Percentiles rank a stretch among this genome's conserved stretches.
These are phyloP conservation scores for Chrysaora quinquecirrha DNA, from an alignment of 30 jellyfish, hydroid and myxozoan genomes.

Conservation along the genomic window DNA sequence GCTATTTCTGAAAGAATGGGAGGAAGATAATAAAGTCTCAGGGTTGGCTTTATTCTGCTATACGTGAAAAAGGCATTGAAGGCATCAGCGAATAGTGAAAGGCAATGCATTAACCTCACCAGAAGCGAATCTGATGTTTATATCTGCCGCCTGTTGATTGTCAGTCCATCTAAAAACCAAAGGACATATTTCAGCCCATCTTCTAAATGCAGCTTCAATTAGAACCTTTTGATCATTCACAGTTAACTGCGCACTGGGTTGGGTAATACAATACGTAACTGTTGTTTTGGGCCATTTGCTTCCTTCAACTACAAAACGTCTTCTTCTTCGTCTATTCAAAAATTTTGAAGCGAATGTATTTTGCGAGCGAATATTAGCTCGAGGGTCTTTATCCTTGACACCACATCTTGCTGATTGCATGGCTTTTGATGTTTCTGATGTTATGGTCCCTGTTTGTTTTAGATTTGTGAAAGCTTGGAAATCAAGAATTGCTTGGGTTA, in stretches of 20 bases:
- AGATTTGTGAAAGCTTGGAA: slow-evolving; percentile 73
- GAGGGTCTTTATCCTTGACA: slow-evolving; percentile 77
- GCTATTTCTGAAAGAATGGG: too few relatives aligned
- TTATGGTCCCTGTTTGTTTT: slow-evolving; percentile 66
- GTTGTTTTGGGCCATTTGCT: slow-evolving; percentile 72
- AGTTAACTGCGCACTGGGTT: slow-evolving; percentile 60
- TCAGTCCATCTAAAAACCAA: slow-evolving; percentile 49
- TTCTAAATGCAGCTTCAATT: slow-evolving; percentile 50
- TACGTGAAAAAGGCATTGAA: too few relatives aligned
- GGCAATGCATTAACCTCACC: too few relatives aligned
- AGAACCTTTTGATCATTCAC: slow-evolving; percentile 33
- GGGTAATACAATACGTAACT: slow-evolving; percentile 57
- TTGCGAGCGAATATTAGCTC: too few relatives aligned
- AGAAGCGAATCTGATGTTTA: slow-evolving; percentile 70
- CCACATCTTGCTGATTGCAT: slow-evolving; percentile 81
- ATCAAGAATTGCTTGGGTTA: slow-evolving; percentile 70
- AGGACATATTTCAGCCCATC: slow-evolving; percentile 88
- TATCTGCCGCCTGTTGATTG: slow-evolving; percentile 68
- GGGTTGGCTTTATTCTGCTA: too few relatives aligned
- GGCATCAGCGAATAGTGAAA: too few relatives aligned
- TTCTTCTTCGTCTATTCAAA: slow-evolving; percentile 38
- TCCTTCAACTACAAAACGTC: slow-evolving; percentile 64
- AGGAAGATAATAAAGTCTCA: too few relatives aligned
- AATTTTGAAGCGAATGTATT: slow-evolving; percentile 68
- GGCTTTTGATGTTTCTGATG: slow-evolving; percentile 31